These are phyloP conservation scores for Pelobates cultripes DNA, from an alignment of 2,797 vertebrate genomes.

Conservation along the genomic window DNA sequence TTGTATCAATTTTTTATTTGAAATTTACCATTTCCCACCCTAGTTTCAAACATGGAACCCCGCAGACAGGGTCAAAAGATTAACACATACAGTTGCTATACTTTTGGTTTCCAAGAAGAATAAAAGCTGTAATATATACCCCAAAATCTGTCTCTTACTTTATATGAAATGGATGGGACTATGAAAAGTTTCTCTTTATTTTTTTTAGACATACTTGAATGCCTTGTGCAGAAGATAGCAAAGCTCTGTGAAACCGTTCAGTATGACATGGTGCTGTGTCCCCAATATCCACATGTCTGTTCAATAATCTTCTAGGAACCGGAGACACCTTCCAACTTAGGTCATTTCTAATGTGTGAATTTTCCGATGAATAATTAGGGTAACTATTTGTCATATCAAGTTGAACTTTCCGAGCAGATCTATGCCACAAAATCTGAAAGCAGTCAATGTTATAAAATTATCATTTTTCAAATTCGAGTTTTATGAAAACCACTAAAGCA, in stretches of 20 bases:
- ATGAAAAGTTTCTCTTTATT: no score
- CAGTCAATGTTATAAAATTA: slow-evolving; percentile 9
- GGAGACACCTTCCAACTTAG: slow-evolving; percentile 73
- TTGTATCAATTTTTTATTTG: no score
- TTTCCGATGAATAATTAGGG: slow-evolving; percentile 70
- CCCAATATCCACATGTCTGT: slow-evolving; percentile 77
- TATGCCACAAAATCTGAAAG: slow-evolving; percentile 69
- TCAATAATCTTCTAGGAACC: slow-evolving; percentile 71
- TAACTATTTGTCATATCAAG: slow-evolving; percentile 73
- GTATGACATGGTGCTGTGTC: slow-evolving; percentile 77
- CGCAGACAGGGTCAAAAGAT: no score
- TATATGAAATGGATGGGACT: no score
- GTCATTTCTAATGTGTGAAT: slow-evolving; percentile 66
- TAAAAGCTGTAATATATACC: no score
- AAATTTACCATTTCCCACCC: no score
- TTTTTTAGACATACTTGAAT: slow-evolving; percentile 60
- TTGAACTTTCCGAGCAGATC: slow-evolving; percentile 71
- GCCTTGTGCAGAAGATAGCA: slow-evolving; percentile 75
- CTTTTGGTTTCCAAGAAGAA: no score
- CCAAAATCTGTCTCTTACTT: no score
- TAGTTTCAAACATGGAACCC: no score
- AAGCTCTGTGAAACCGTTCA: slow-evolving; percentile 67
- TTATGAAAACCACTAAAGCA: background rate
- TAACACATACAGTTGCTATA: no score
- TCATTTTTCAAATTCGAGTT: background rate